Base-by-base conservation (phyloP, 2,888 invertebrate genomes). In the Mythimna lalbum region DNA sequence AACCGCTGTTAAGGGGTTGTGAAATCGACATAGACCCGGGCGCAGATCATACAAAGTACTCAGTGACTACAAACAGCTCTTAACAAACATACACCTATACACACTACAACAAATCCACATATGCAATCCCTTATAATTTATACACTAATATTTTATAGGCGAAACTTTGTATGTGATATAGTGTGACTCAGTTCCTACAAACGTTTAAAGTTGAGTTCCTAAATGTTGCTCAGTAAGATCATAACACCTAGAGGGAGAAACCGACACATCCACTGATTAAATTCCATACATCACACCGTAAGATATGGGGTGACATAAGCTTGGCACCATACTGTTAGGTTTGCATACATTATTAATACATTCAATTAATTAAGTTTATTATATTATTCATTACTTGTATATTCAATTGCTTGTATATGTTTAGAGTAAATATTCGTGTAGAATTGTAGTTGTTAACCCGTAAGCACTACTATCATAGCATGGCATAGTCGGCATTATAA, bases 261-360 rank as follows among this genome's bases (percentile, higher is more conserved):
- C 53, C 33, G 59, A 76, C 63, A 64, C 49, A 63, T 53, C 2
- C 56, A 57, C 80, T 79, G 80, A 76, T 76, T 76, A 76, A 76
- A 79, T 73, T 43, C 74, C 75, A 75, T 75, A 73, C 49, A 75
- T 79, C 74, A 75, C 27, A 50, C 21, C 12, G 79, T 64, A 79
- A 60, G 75, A 73, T 80, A 80, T 79, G 50, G 76, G 67, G 80
- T 75, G 80, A 80, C 68, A 67, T 76, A 76, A 80, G 68, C 76
- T 52, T 62, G 76, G 49, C 76, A 62, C 80, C 76, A 80, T 76
- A 78, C 75, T 66, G 76, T 79, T 74, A 76, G 76, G 80, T 76
- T 76, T 75, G 80, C 76, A 76, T 76, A 67, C 76, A 76, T 75
- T 80, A 76, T 75, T 80, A 75, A 67, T 78, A 78, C 63, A 75